These are phyloP conservation scores for Pelochelys cantorii DNA, from an alignment of 2,797 vertebrate genomes.

Conservation along the genomic window DNA sequence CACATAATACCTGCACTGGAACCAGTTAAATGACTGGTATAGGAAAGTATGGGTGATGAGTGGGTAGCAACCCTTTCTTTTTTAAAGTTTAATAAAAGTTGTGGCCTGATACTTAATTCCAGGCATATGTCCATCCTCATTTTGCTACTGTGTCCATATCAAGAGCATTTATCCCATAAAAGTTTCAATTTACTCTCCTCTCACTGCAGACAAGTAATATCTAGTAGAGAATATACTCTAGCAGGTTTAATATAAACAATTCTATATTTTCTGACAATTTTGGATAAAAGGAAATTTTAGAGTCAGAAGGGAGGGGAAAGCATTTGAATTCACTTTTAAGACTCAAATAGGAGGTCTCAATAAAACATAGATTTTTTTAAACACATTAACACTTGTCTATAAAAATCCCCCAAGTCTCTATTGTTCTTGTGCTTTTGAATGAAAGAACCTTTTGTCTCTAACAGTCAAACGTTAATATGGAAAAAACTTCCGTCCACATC, in stretches of 20 bases:
- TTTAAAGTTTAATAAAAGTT: neutral
- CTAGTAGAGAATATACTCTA: neutral
- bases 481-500: neutral
- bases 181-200: neutral
- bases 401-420: neutral
- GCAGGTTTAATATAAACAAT: neutral
- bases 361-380: neutral
- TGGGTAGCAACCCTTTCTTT: neutral
- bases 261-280: neutral
- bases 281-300: neutral
- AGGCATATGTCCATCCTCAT: neutral
- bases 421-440: neutral
- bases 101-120: neutral
- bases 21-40: neutral
- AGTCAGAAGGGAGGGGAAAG: neutral
- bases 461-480: neutral
- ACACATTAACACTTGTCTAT: neutral
- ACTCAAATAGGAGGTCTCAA: neutral
- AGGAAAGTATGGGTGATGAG: neutral
- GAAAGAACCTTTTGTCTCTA: neutral
- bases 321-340: neutral
- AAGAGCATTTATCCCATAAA: neutral
- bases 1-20: neutral
- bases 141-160: neutral
- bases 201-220: neutral